Percentiles rank a stretch among this genome's conserved stretches.
phyloP scores from a whole-genome alignment of 2,888 invertebrate genomes.

The Cosmia pyralina region DNA sequence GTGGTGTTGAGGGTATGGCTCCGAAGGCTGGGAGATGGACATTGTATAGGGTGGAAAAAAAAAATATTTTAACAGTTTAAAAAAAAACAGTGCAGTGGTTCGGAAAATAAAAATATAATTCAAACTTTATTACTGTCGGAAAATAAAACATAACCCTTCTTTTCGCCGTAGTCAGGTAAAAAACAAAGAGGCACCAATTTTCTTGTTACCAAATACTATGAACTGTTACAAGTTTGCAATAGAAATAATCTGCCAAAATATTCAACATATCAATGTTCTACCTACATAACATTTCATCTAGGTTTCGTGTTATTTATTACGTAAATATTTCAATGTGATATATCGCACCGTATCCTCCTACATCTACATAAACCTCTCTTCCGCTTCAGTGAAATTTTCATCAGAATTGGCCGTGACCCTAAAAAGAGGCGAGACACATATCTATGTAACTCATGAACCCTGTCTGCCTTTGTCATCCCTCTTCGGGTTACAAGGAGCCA shows the following conservation, averaged over 20 bases:
- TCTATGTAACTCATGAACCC: slow-evolving; percentile 47
- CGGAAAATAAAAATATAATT: background rate
- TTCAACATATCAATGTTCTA: background rate
- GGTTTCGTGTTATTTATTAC: background rate
- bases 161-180: background rate
- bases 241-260: background rate
- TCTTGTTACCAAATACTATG: background rate
- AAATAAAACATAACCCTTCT: background rate
- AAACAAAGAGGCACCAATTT: background rate
- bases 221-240: background rate
- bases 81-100: background rate
- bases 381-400: slow-evolving; percentile 25
- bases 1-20: slow-evolving; percentile 26
- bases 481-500: slow-evolving; percentile 29
- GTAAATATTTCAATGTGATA: slow-evolving; percentile 17
- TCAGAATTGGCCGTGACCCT: slow-evolving; percentile 17
- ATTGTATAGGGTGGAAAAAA: background rate
- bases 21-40: background rate
- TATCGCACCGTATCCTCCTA: background rate
- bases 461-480: slow-evolving; percentile 52
- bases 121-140: background rate
- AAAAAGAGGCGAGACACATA: slow-evolving; percentile 10
- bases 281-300: background rate
- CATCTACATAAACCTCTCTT: slow-evolving; percentile 24
- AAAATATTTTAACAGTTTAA: background rate